Evolutionary conservation across 2,113 vertebrate genomes (phyloP).

Genomic region (Pao palembangensis): DNA sequence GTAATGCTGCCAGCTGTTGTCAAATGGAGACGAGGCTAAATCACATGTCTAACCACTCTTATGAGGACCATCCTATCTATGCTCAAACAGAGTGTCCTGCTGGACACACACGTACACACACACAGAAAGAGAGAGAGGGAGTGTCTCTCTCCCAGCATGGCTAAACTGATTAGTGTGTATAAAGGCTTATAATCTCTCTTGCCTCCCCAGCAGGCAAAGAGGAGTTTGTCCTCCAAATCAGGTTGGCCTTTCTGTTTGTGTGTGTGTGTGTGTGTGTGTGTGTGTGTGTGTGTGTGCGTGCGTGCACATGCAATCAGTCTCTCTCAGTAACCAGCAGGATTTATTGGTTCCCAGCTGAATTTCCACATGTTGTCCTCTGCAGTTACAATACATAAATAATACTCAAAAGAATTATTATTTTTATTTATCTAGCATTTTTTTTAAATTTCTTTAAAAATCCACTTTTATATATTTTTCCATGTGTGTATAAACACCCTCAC

Average conservation of each 20-base stretch:
- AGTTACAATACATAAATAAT: too few relatives aligned
- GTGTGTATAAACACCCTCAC: too few relatives aligned
- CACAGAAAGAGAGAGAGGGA: constrained; percentile 5
- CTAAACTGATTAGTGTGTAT: constrained; percentile 77
- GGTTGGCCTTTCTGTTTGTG: constrained; percentile 65
- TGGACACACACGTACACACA: constrained; percentile 2
- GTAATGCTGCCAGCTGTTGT: constrained; percentile 29
- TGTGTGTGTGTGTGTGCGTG: constrained; percentile 13
- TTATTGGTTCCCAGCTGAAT: too few relatives aligned
- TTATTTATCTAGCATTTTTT: too few relatives aligned
- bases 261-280: constrained; percentile 19
- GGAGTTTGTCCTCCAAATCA: constrained; percentile 72
- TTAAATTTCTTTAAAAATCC: too few relatives aligned
- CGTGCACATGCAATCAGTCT: neutral
- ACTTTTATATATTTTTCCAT: too few relatives aligned
- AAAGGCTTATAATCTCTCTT: constrained; percentile 76
- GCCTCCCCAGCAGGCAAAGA: constrained; percentile 71
- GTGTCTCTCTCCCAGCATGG: constrained; percentile 56
- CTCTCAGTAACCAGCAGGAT: too few relatives aligned
- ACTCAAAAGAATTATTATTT: too few relatives aligned
- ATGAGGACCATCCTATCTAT: constrained; percentile 52
- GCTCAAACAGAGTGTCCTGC: constrained; percentile 36
- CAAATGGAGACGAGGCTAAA: constrained; percentile 56
- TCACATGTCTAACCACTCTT: constrained; percentile 44
- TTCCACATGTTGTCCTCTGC: too few relatives aligned